Evolutionary conservation across 2,113 vertebrate genomes (phyloP), one percentile per base, ranked within the genome.

Genomic region (Equus quagga): DNA sequence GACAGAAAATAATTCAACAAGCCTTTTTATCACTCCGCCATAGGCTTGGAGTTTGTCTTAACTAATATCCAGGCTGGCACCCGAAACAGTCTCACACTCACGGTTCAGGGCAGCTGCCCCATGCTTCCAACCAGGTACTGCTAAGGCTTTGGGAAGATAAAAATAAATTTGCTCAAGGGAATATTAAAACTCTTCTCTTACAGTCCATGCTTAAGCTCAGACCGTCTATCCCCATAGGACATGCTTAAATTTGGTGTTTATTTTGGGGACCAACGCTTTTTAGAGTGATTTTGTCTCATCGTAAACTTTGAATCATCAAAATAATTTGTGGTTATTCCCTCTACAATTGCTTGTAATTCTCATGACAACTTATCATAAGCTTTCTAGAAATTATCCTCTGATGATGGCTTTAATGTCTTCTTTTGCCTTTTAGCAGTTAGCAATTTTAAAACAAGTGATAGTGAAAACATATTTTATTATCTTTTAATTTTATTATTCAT

Each of bases 401-500:
- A 8, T 5, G 9, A 86, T 94, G 21, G 46, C 19, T 93, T 89
- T 94, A 67, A 78, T 76, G 41, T 7, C 7, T 69, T 3, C 14
- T 81, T 87, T 91, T 89, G 12, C 26, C 31, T 91, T 81, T 85
- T 54, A 95, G 44, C 24, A 81, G 33, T 86, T 88, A 82, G n/a
- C 11, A 62, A 73, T 95, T 97, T 91, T 67, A 58, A 92, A 73
- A 79, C 23, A 92, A 73, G 36, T 91, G 10, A 65, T 72, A 94
- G 84, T 24, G 81, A 54, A 89, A 88, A 91, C 49, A 73, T 89
- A 49, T n/a, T 64, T 83, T 65, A 46, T 46, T 64, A 81, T 28
- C 13, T 73, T 62, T 78, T 93, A 95, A 83, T 90, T 82, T 24
- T 91, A 33, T 81, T 94, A n/a, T 24, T 86, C 46, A 54, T 83